Conservation (phyloP, 2,888 invertebrate genomes). For the Branchellion lobata region DNA sequence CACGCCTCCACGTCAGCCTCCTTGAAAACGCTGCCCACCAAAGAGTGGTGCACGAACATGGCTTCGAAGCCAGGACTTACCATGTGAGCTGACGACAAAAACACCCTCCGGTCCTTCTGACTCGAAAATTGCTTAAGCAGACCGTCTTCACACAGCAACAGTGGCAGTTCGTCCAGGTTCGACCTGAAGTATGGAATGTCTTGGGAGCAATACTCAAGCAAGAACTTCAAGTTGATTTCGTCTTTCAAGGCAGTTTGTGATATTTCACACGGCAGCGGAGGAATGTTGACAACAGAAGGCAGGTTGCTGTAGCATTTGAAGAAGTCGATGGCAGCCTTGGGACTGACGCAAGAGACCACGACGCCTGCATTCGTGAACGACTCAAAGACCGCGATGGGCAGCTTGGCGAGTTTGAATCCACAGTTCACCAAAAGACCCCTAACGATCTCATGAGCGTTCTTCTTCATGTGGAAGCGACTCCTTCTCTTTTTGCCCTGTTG, state of each 20-base stretch:
- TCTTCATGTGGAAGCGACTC: slow-evolving; percentile 41
- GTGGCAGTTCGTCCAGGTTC: slow-evolving; percentile 50
- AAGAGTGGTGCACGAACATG: slow-evolving; percentile 51
- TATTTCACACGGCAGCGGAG: slow-evolving; percentile 49
- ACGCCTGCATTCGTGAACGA: slow-evolving; percentile 50
- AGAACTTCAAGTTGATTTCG: slow-evolving; percentile 46
- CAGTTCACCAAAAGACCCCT: slow-evolving; percentile 48
- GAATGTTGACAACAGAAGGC: slow-evolving; percentile 42
- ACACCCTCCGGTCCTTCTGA: slow-evolving; percentile 47
- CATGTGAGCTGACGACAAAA: slow-evolving; percentile 49
- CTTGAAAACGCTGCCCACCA: slow-evolving; percentile 49
- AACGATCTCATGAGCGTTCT: slow-evolving; percentile 47
- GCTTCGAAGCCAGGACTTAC: slow-evolving; percentile 50
- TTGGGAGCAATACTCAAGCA: slow-evolving; percentile 51
- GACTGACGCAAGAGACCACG: slow-evolving; percentile 50
- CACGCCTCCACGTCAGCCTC: slow-evolving; percentile 48
- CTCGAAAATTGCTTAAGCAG: slow-evolving; percentile 50
- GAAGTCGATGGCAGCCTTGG: slow-evolving; percentile 50
- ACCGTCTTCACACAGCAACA: slow-evolving; percentile 52
- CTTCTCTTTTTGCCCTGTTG: slow-evolving; percentile 28
- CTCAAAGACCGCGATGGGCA: slow-evolving; percentile 50
- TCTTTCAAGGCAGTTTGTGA: slow-evolving; percentile 49
- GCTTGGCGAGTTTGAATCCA: slow-evolving; percentile 52
- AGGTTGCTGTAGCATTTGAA: slow-evolving; percentile 47
- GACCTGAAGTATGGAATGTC: slow-evolving; percentile 49